Percentiles rank a stretch among this genome's conserved stretches.
Conservation (phyloP, 1,140 invertebrate genomes). For the Pentalonia nigronervosa region DNA sequence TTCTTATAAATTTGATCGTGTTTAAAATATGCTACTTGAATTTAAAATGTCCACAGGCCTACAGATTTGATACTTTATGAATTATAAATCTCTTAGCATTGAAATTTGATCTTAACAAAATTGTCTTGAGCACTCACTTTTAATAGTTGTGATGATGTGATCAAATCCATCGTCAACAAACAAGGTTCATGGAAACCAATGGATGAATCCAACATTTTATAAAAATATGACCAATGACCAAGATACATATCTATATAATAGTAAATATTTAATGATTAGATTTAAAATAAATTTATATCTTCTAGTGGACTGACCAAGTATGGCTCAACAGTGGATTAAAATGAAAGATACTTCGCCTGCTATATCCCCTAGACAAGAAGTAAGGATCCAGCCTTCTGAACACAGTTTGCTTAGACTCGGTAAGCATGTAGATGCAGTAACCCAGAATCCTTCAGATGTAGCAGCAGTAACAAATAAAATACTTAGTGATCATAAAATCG, state of each 20-base stretch:
- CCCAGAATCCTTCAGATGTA: conserved; percentile 59
- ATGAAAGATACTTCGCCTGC: conserved; percentile 80
- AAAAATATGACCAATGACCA: conserved; percentile 69
- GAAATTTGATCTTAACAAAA: neutral
- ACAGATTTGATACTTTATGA: neutral
- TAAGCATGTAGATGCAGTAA: conserved; percentile 63
- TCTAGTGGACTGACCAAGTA: conserved; percentile 90
- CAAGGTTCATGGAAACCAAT: conserved; percentile 64
- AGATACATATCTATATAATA: conserved; percentile 63
- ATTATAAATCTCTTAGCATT: neutral
- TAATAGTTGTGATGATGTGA: neutral
- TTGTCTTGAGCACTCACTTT: neutral
- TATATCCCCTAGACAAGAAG: conserved; percentile 61
- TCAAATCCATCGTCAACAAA: conserved; percentile 14
- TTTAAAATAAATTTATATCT: conserved; percentile 59
- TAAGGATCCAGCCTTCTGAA: conserved; percentile 63
- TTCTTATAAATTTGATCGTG: neutral
- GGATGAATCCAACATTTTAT: conserved; percentile 76
- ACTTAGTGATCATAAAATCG: neutral
- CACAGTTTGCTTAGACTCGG: conserved; percentile 63
- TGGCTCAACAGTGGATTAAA: conserved; percentile 97
- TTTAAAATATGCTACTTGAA: too few species aligned
- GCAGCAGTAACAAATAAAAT: neutral
- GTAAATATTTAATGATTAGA: neutral
- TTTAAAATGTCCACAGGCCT: neutral